Percentiles rank a stretch among this genome's conserved stretches.
Evolutionary conservation across 64 coral and sea anemone species (phyloP).

Genomic region (Montipora cactus): DNA sequence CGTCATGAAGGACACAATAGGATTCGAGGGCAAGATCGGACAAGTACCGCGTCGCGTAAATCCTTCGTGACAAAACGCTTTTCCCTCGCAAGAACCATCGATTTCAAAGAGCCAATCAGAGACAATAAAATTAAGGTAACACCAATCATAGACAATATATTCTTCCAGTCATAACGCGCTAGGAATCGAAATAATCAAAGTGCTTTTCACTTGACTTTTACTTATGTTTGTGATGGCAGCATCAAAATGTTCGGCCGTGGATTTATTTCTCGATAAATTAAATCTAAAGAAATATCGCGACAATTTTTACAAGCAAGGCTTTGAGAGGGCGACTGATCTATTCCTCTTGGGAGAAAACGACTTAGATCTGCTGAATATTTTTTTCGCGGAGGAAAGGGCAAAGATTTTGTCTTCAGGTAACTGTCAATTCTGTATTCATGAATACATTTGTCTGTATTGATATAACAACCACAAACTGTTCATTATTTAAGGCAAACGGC

Average conservation of each 20-base stretch:
- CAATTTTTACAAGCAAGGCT: constrained; percentile 28
- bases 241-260: not conserved
- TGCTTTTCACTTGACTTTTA: not conserved
- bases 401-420: constrained; percentile 58
- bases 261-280: constrained; percentile 25
- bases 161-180: constrained; percentile 51
- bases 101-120: constrained; percentile 19
- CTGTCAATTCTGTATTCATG: not conserved
- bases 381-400: not conserved
- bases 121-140: constrained; percentile 7
- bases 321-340: constrained; percentile 7
- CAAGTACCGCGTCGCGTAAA: not conserved
- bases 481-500: not conserved
- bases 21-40: not conserved
- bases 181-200: constrained; percentile 40
- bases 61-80: constrained; percentile 38
- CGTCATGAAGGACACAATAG: constrained; percentile 19
- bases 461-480: not conserved
- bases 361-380: not conserved
- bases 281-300: not conserved
- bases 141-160: constrained; percentile 30
- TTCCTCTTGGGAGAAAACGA: not conserved
- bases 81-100: constrained; percentile 33
- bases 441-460: not conserved
- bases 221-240: not conserved